Base-by-base conservation (phyloP, 2,888 invertebrate species). In the Xylota segnis region DNA sequence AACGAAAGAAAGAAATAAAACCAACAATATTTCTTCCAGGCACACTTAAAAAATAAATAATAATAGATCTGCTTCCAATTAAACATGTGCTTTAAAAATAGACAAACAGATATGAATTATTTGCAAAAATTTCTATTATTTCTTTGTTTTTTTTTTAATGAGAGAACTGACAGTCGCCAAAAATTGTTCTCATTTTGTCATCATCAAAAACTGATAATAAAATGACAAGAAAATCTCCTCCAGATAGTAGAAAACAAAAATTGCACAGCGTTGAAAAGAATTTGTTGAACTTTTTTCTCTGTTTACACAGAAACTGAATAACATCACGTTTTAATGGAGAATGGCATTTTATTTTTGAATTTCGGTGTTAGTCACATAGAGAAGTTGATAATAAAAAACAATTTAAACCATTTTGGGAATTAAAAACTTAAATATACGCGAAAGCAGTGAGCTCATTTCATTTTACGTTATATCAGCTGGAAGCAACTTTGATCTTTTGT, bases 141-240 rank as follows among this genome's bases (percentile, higher is more conserved):
- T 23, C 23, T 23, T 23, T 23, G 3, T 23, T 23, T 1, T 23
- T 23, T 2, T 23, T 23, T 23, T 23, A 23, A 23, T 23, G 23
- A 23, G 23, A 23, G 3, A 23, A 23, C 23, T 23, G 23, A 23
- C 23, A 23, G 23, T 3, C 23, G 23, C 23, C 23, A 23, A 23
- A 23, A 23, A 23, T 23, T 23, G 14, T 43, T 14, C 4, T 2
- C 9, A 43, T 43, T 43, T 4, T 14, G 40, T 43, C 40, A 43
- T 43, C 40, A 43, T n/a, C 40, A n/a, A 9, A 7, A 12, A 6
- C 43, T 43, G 43, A 43, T 43, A 43, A 43, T 43, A n/a, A 43
- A 43, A 43, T 43, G 43, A 43, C 43, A 43, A 43, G 43, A 12
- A 43, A 43, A 43, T 43, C 43, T 43, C 14, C 43, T 14, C 5